Evolutionary conservation across 2,888 invertebrate genomes (phyloP).

Genomic region (Cartodere bifasciata): DNA sequence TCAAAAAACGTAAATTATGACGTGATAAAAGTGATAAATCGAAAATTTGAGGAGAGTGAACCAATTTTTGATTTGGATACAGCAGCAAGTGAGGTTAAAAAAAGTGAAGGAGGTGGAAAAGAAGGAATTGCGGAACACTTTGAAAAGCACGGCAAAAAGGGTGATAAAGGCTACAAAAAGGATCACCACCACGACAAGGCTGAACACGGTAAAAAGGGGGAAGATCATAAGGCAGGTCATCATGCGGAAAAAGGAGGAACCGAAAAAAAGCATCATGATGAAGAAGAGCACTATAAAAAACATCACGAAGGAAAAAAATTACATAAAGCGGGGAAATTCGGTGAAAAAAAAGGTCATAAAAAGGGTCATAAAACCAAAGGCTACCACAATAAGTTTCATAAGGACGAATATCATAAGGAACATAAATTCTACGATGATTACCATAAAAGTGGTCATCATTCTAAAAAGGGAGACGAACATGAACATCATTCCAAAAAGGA

Average conservation of each 20-base stretch:
- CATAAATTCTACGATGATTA: slow-evolving; percentile 67
- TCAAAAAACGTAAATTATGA: too few relatives aligned
- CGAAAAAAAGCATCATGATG: slow-evolving; percentile 51
- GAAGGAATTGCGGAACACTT: slow-evolving; percentile 40
- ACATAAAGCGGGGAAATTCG: slow-evolving; percentile 54
- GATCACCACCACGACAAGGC: slow-evolving; percentile 47
- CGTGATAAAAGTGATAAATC: too few relatives aligned
- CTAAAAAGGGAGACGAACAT: slow-evolving; percentile 53
- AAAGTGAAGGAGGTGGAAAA: slow-evolving; percentile 15
- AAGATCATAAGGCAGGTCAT: slow-evolving; percentile 45
- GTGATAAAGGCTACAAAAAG: slow-evolving; percentile 36
- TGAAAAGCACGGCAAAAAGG: slow-evolving; percentile 43
- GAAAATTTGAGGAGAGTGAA: too few relatives aligned
- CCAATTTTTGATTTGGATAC: too few relatives aligned
- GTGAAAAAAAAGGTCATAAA: slow-evolving; percentile 63
- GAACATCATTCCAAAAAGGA: slow-evolving; percentile 51
- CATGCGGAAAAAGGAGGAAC: slow-evolving; percentile 51
- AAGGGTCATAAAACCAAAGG: slow-evolving; percentile 68
- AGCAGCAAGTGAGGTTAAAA: too few relatives aligned
- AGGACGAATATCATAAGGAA: slow-evolving; percentile 66
- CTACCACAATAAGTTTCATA: slow-evolving; percentile 66
- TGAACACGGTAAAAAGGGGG: slow-evolving; percentile 44
- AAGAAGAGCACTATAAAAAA: slow-evolving; percentile 47
- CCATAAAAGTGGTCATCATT: slow-evolving; percentile 58
- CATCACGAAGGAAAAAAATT: slow-evolving; percentile 57